A percentile compares a stretch with the other conserved stretches of the same genome.
These are phyloP conservation scores for Drosophila koepferae DNA, from an alignment of 2,888 invertebrate species.

Conservation along the genomic window DNA sequence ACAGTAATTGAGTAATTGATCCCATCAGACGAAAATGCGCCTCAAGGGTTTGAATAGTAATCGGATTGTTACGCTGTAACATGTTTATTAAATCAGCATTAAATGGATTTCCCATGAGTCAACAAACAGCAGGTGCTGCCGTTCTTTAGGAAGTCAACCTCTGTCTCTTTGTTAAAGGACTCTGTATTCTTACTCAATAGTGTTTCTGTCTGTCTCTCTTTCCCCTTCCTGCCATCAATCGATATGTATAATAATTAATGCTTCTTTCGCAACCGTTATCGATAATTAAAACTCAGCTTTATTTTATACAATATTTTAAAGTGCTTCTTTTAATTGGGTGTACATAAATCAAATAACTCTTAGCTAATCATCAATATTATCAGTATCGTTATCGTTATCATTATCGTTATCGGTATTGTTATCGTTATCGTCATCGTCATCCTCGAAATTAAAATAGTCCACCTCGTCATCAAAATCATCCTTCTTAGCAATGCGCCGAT, in stretches of 20 bases:
- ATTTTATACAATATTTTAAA: conserved; percentile 24
- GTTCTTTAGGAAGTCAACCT: not conserved
- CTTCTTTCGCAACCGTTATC: not conserved
- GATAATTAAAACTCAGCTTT: not conserved
- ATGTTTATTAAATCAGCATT: conserved; percentile 1
- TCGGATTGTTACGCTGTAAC: not conserved
- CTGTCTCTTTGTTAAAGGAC: not conserved
- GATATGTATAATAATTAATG: not conserved
- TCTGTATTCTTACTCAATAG: too few relatives aligned
- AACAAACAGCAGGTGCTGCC: not conserved
- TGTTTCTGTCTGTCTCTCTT: not conserved
- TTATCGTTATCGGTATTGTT: conserved; percentile 31
- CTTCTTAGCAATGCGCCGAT: conserved; percentile 21
- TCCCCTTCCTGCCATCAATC: not conserved
- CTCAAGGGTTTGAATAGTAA: not conserved
- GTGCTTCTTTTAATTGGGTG: conserved; percentile 25
- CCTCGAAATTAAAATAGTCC: conserved; percentile 74
- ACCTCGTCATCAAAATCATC: conserved; percentile 35
- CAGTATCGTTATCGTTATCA: conserved; percentile 28
- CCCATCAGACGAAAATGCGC: not conserved
- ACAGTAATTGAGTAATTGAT: conserved; percentile 2
- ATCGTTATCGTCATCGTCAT: conserved; percentile 36
- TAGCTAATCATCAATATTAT: conserved; percentile 51
- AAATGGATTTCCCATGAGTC: conserved; percentile 10
- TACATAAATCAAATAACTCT: conserved; percentile 26